Evolutionary conservation across 2,888 invertebrate species (phyloP), one percentile per base, ranked within the genome.

Genomic region (Leptopilina myrica): DNA sequence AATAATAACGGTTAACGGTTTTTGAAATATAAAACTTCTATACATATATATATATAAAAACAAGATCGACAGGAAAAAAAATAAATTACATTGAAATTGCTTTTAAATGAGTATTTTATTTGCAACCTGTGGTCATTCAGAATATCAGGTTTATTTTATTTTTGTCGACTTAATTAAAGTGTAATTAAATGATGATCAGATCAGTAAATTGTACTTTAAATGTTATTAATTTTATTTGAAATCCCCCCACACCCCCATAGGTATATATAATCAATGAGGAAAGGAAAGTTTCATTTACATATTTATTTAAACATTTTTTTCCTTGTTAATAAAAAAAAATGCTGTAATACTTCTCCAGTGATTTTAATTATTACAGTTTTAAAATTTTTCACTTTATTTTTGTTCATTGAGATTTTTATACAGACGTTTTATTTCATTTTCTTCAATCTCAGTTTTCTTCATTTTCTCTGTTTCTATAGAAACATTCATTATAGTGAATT

Each of bases 331-430:
- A 15, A 62, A 20, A 62, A 62, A 64, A 46, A 76, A 77, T 76
- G 40, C 77, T 79, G 0, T 65, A 79, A 64, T 77, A 12, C 46
- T 49, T 49, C 62, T 64, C 64, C 26, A 80, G 78, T 49, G 62
- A 62, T 62, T 62, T 62, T 20, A 62, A 49, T 49, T 49, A 49
- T 12, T 49, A 9, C 7, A 49, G 12, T 49, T 12, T 49, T 12
- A 49, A 9, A 49, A 12, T 49, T 49, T 9, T 49, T 49, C 9
- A 0, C 12, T 2, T 49, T 12, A 49, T 11, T 49, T 11, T 33
- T 33, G 2, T 33, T 33, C 33, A 4, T 33, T 33, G 33, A 3
- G 33, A 33, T 33, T 33, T 33, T 33, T 33, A 33, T 33, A 2
- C 33, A 33, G 33, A 33, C 33, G 4, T 33, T 33, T 33, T 2